Evolutionary conservation across 2,113 vertebrate species (phyloP), one percentile per base, ranked within the genome.

Genomic region (Andinoacara biseriatus): DNA sequence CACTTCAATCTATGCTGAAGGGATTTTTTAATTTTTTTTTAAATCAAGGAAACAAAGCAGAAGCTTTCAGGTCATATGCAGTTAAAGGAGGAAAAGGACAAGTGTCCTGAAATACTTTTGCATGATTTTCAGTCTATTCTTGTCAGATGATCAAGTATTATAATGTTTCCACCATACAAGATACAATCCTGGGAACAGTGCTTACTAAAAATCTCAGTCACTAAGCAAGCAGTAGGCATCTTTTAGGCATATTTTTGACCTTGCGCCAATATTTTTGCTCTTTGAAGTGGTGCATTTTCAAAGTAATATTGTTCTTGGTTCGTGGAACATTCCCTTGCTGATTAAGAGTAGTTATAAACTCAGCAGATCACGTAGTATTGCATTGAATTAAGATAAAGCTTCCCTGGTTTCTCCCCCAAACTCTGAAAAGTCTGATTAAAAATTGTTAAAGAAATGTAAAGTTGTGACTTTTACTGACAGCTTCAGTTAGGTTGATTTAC

Each of bases 91-190:
- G 8, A 63, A 84, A 76, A n/a, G 61, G 67, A 84, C 43, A 43
- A 67, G 17, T 35, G 26, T 61, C 52, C 33, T 83, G 56, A 74
- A 83, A 80, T 58, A 22, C 29, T 76, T 83, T 69, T 49, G 15
- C 46, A 82, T 76, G 38, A 61, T 86, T 81, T 81, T 78, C 74
- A 78, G 24, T 83, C 58, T 59, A n/a, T 78, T 79, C 61, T 54
- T 54, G 67, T 79, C 60, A 58, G 33, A 65, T 60, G 76, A 74
- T 62, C 58, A 58, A 61, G 74, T 63, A 38, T 63, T 72, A 76
- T 20, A 80, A 52, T 65, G 74, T 43, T 78, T 69, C 18, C 22
- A 76, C 59, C 38, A 76, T 65, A 80, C 58, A 80, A 60, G 79
- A 33, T 35, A 60, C 46, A 83, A 54, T 5, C 56, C 75, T 31